These are phyloP conservation scores for Pocillopora verrucosa DNA, from an alignment of 64 coral and sea anemone genomes.

Conservation along the genomic window DNA sequence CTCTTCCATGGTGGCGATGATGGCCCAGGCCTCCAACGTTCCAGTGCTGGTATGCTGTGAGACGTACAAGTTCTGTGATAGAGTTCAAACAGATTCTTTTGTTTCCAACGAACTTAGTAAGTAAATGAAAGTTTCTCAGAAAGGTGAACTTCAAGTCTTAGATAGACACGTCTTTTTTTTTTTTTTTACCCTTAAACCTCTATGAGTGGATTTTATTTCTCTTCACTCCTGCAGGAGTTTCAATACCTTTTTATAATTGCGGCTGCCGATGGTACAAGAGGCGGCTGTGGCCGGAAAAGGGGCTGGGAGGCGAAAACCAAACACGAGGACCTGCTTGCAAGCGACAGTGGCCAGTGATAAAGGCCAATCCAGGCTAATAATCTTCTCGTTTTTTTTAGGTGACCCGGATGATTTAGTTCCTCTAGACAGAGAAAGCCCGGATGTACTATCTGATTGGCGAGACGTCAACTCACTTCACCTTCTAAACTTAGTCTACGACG, in stretches of 20 bases:
- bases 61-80: conserved; percentile 97
- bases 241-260: too few relatives aligned
- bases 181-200: too few relatives aligned
- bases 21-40: conserved; percentile 91
- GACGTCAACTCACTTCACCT: conserved; percentile 82
- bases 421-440: conserved; percentile 59
- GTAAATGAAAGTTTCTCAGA: background rate
- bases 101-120: conserved; percentile 97
- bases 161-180: too few relatives aligned
- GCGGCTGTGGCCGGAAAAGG: too few relatives aligned
- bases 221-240: too few relatives aligned
- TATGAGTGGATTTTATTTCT: too few relatives aligned
- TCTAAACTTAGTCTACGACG: conserved; percentile 96
- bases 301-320: too few relatives aligned
- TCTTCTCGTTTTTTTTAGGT: conserved; percentile 40
- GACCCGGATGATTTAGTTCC: conserved; percentile 94
- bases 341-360: too few relatives aligned
- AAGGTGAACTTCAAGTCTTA: too few relatives aligned
- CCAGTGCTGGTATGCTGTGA: conserved; percentile 98
- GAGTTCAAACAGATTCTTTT: conserved; percentile 96
- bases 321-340: too few relatives aligned
- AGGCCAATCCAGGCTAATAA: background rate
- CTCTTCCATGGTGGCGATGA: conserved; percentile 90
- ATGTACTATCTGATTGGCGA: conserved; percentile 80
- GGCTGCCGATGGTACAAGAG: too few relatives aligned